phyloP scores from a whole-genome alignment of 2,888 invertebrate genomes.

The Campoplex nolae region DNA sequence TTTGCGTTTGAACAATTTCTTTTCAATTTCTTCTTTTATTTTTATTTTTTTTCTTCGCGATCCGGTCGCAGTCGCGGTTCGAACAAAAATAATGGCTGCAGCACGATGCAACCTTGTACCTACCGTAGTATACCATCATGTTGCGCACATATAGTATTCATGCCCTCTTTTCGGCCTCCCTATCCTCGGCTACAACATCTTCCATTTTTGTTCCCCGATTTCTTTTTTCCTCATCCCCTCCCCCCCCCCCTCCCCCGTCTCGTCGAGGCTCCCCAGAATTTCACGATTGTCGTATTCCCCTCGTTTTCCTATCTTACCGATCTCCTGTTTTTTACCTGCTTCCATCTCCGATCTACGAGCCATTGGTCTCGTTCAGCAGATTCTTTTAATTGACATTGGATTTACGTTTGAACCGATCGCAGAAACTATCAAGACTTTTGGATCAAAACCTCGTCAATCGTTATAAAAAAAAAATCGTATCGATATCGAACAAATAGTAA shows the following conservation, averaged over 20 bases:
- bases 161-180: constrained; percentile 44
- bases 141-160: constrained; percentile 39
- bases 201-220: constrained; percentile 11
- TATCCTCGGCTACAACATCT: constrained; percentile 32
- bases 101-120: constrained; percentile 61
- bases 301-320: constrained; percentile 18
- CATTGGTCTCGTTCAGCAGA: neutral
- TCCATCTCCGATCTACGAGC: neutral
- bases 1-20: constrained; percentile 16
- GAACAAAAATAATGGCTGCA: constrained; percentile 70
- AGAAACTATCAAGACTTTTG: neutral
- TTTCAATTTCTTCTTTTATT: constrained; percentile 32
- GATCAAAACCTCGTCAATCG: neutral
- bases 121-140: constrained; percentile 53
- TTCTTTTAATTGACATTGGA: constrained; percentile 10
- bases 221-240: constrained; percentile 2
- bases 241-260: neutral
- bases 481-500: too few species aligned
- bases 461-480: neutral
- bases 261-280: neutral
- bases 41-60: constrained; percentile 60
- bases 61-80: constrained; percentile 64
- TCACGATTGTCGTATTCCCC: constrained; percentile 22
- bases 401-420: neutral
- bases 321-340: constrained; percentile 7